phyloP scores from a whole-genome alignment of 2,113 vertebrate species.

The Theropithecus gelada region DNA sequence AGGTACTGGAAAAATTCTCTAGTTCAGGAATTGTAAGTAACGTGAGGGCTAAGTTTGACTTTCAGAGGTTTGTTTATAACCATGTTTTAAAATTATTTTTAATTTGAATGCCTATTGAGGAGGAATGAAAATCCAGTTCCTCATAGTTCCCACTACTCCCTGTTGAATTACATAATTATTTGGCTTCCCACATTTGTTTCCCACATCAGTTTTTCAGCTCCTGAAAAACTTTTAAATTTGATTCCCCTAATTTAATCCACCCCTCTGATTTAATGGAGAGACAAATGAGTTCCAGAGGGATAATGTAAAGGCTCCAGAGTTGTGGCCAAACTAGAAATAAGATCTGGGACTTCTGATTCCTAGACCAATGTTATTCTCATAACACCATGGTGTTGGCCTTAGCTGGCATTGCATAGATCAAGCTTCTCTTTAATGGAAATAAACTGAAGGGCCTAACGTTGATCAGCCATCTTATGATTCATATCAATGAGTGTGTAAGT shows the following conservation, averaged over 20 bases:
- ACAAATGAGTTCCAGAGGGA: background rate
- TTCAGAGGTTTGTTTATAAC: background rate
- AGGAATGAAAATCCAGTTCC: background rate
- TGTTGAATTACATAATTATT: background rate
- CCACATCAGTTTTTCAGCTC: background rate
- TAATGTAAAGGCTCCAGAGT: background rate
- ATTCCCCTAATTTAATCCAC: background rate
- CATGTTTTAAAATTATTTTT: background rate
- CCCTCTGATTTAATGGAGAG: background rate
- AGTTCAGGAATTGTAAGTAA: background rate
- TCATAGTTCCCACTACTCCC: background rate
- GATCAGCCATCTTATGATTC: background rate
- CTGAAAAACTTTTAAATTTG: background rate
- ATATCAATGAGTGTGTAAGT: background rate
- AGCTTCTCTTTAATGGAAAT: background rate
- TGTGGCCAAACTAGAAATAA: background rate
- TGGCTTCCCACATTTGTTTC: background rate
- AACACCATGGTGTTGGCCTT: background rate
- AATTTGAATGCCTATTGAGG: background rate
- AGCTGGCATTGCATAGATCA: background rate
- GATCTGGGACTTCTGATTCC: background rate
- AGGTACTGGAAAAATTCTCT: background rate
- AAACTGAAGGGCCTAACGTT: background rate
- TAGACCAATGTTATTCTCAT: background rate
- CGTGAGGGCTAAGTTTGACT: background rate